Percentiles rank a stretch among this genome's conserved stretches.
These are phyloP conservation scores for Melieria crassipennis DNA, from an alignment of 2,888 invertebrate genomes.

Conservation along the genomic window DNA sequence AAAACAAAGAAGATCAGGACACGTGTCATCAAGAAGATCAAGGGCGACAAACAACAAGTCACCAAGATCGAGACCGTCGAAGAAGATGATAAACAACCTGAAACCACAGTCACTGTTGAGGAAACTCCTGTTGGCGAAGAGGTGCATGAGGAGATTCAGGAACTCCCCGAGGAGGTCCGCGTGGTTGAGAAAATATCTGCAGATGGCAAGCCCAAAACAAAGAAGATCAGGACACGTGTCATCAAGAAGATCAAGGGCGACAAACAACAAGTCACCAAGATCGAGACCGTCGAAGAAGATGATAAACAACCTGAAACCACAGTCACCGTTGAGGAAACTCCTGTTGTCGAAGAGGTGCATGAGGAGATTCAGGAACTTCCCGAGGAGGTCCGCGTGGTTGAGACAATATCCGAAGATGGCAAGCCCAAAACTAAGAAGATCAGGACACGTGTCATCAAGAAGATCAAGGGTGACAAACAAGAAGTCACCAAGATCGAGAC, in stretches of 20 bases:
- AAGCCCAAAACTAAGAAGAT: constrained; percentile 34
- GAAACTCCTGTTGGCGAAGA: constrained; percentile 31
- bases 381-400: constrained; percentile 35
- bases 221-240: constrained; percentile 35
- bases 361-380: constrained; percentile 34
- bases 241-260: constrained; percentile 37
- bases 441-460: constrained; percentile 39
- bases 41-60: constrained; percentile 40
- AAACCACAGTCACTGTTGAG: constrained; percentile 39
- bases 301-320: constrained; percentile 39
- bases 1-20: constrained; percentile 36
- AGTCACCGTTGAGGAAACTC: constrained; percentile 36
- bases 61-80: constrained; percentile 39
- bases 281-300: constrained; percentile 39
- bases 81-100: constrained; percentile 38
- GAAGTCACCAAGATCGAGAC: constrained; percentile 45
- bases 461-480: constrained; percentile 34
- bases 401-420: constrained; percentile 37
- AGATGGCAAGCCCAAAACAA: constrained; percentile 37
- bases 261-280: constrained; percentile 39
- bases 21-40: constrained; percentile 38
- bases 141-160: constrained; percentile 23
- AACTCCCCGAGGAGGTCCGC: constrained; percentile 37
- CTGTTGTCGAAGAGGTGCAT: constrained; percentile 14
- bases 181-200: constrained; percentile 32